Percentiles rank a stretch among this genome's conserved stretches.
phyloP scores from a whole-genome alignment of 2,113 vertebrate genomes.

The Archilochus colubris region DNA sequence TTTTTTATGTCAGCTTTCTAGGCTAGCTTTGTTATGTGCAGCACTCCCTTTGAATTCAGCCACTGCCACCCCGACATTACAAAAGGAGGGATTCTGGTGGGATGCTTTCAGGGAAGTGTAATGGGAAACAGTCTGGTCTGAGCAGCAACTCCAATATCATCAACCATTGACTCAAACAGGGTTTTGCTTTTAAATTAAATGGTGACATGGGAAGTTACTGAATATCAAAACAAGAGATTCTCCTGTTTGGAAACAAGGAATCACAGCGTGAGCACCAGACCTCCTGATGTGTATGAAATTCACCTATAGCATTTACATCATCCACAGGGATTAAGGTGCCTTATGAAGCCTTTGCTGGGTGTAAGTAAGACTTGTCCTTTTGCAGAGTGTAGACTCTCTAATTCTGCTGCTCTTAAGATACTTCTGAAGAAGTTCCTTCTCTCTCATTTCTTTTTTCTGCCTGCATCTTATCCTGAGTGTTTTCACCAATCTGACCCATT shows the following conservation, averaged over 20 bases:
- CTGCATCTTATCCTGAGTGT: neutral
- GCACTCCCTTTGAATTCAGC: neutral
- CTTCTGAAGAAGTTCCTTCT: neutral
- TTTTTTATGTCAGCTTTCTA: constrained; percentile 1
- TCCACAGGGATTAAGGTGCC: neutral
- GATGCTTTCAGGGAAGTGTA: neutral
- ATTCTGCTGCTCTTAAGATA: neutral
- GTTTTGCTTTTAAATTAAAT: neutral
- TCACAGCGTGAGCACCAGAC: neutral
- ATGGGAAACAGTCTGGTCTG: neutral
- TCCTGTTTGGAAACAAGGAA: neutral
- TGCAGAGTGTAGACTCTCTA: neutral
- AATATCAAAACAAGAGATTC: neutral
- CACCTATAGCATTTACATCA: neutral
- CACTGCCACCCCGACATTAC: neutral
- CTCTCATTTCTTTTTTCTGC: neutral
- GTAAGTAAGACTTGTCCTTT: neutral
- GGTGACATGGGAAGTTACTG: fast-evolving
- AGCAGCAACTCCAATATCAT: neutral
- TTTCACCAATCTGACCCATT: neutral
- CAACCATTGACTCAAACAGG: neutral
- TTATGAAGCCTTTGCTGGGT: neutral
- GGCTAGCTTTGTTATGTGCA: neutral
- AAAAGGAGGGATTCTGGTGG: neutral
- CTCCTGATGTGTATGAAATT: neutral